Evolutionary conservation across 2,888 invertebrate genomes (phyloP).

Genomic region (Balanococcus diminutus): DNA sequence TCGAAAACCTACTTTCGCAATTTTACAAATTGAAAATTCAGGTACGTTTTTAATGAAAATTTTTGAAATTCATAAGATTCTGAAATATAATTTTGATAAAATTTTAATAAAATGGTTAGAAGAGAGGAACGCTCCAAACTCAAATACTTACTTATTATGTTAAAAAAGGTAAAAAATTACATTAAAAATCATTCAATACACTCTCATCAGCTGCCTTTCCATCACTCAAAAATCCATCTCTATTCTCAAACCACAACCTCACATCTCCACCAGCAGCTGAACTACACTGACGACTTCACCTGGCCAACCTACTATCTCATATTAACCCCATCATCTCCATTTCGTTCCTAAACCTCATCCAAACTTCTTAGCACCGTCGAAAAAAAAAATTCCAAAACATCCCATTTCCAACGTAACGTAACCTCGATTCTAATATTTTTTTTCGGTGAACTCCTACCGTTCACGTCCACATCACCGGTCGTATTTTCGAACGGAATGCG

Average conservation of each 20-base stretch:
- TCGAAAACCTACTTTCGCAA: too few relatives aligned
- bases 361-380: background rate
- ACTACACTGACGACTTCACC: background rate
- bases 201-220: background rate
- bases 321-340: background rate
- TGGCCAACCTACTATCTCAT: background rate
- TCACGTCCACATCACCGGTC: background rate
- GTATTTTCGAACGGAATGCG: constrained; percentile 21
- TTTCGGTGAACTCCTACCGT: constrained; percentile 8
- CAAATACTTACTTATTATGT: too few relatives aligned
- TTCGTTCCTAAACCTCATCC: background rate
- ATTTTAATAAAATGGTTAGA: too few relatives aligned
- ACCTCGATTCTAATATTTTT: background rate
- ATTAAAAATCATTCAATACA: too few relatives aligned
- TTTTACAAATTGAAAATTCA: too few relatives aligned
- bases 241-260: background rate
- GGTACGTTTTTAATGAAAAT: too few relatives aligned
- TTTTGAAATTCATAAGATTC: too few relatives aligned
- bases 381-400: background rate
- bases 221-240: background rate
- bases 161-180: too few relatives aligned
- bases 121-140: too few relatives aligned
- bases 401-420: background rate
- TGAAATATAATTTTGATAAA: too few relatives aligned
- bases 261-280: background rate